A percentile compares a stretch with the other conserved stretches of the same genome.
Conservation (phyloP, 2,888 invertebrate species). For the Cybosia mesomella region DNA sequence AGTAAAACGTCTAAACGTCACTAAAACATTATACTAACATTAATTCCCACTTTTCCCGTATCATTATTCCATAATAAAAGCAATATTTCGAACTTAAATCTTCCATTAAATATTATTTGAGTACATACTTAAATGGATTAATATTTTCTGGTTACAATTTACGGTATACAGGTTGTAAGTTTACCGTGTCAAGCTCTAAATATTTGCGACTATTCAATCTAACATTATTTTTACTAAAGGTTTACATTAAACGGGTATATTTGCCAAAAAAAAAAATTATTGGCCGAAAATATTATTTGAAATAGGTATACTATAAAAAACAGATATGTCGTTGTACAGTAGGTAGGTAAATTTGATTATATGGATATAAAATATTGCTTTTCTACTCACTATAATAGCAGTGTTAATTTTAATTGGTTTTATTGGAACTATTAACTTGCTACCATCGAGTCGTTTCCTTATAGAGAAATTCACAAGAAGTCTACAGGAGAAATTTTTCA, state of each 20-base stretch:
- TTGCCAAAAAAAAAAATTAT: conserved; percentile 65
- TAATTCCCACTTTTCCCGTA: conserved; percentile 14
- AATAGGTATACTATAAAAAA: conserved; percentile 77
- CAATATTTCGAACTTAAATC: not conserved
- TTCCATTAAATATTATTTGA: conserved; percentile 12
- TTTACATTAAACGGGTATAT: conserved; percentile 58
- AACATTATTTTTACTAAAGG: conserved; percentile 54
- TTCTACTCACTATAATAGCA: conserved; percentile 79
- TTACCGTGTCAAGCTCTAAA: conserved; percentile 42
- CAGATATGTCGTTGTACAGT: conserved; percentile 82
- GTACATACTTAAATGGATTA: conserved; percentile 33
- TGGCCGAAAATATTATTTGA: conserved; percentile 64
- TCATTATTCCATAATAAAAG: not conserved
- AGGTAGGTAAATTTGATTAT: conserved; percentile 66
- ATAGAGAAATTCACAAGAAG: conserved; percentile 72
- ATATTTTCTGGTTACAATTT: conserved; percentile 57
- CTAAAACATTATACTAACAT: conserved; percentile 22
- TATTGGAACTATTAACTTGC: conserved; percentile 70
- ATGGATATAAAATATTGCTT: conserved; percentile 79
- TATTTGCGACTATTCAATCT: conserved; percentile 51
- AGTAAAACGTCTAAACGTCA: conserved; percentile 20
- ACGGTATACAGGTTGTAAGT: conserved; percentile 29
- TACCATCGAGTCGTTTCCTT: conserved; percentile 65
- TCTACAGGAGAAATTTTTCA: conserved; percentile 78
- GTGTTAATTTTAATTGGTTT: conserved; percentile 67